Evolutionary conservation across 2,113 vertebrate species (phyloP).

Genomic region (Periophthalmodon schlosseri): DNA sequence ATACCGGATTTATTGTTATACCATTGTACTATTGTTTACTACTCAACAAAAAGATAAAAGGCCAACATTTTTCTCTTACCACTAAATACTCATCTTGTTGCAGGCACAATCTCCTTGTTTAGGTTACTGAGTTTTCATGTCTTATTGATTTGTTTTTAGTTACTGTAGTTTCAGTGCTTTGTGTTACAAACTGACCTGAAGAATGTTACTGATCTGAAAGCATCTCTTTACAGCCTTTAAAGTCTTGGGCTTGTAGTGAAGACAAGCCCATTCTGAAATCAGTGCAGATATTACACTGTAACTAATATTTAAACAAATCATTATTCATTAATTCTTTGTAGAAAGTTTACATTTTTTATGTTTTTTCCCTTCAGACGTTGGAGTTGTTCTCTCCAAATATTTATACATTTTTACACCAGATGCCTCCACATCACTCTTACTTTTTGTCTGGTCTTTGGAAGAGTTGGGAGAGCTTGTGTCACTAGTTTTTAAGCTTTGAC

Average conservation of each 20-base stretch:
- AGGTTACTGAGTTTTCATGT: not conserved
- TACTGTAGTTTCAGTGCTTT: conserved; percentile 11
- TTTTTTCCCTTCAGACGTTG: not conserved
- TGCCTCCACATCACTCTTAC: not conserved
- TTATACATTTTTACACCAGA: not conserved
- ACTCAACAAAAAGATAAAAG: too few species aligned
- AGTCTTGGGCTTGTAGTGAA: not conserved
- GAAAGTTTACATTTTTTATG: conserved; percentile 1
- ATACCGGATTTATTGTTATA: too few species aligned
- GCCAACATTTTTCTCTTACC: too few species aligned
- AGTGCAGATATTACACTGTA: conserved; percentile 56
- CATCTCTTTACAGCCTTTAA: not conserved
- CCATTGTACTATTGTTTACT: too few species aligned
- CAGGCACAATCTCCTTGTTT: not conserved
- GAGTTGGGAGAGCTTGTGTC: not conserved
- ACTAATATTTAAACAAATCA: conserved; percentile 10
- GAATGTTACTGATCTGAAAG: conserved; percentile 19
- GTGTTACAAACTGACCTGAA: conserved; percentile 12
- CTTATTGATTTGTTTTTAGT: not conserved
- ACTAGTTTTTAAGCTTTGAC: not conserved
- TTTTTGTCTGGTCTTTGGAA: not conserved
- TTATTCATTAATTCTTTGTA: not conserved
- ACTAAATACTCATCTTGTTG: not conserved
- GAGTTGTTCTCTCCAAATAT: too few species aligned
- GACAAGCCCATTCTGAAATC: not conserved